Evolutionary conservation across 2,113 vertebrate genomes (phyloP).

Genomic region (Fukomys damarensis): DNA sequence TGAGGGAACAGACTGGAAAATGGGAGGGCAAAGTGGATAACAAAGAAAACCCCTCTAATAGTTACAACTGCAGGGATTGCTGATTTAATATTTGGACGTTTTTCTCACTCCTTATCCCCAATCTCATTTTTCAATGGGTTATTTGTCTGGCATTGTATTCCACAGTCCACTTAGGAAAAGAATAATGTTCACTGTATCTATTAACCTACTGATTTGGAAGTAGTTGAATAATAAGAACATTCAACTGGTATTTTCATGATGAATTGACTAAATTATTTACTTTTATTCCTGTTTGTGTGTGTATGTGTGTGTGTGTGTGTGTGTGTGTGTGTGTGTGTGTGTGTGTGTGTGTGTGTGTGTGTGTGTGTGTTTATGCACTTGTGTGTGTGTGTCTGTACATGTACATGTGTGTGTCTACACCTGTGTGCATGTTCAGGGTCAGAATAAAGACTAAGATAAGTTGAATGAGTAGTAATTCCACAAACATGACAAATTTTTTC

Average conservation of each 20-base stretch:
- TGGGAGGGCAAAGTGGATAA: neutral
- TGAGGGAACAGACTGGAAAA: neutral
- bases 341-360: neutral
- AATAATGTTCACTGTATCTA: neutral
- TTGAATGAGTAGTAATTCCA: neutral
- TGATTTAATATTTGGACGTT: neutral
- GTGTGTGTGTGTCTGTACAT: neutral
- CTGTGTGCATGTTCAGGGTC: too few species aligned
- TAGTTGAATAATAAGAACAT: neutral
- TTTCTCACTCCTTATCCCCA: neutral
- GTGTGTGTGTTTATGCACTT: neutral
- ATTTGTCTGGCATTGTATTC: neutral
- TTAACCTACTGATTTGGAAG: neutral
- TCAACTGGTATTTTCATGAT: neutral
- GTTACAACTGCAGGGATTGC: neutral
- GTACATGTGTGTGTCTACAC: neutral
- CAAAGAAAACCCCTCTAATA: neutral
- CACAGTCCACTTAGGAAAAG: neutral
- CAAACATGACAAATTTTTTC: neutral
- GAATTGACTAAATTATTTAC: neutral
- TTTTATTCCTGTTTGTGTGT: neutral
- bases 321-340: neutral
- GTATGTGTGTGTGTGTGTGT: neutral
- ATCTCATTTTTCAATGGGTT: neutral
- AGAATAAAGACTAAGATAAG: neutral